These are phyloP conservation scores for Channa argus DNA, from an alignment of 2,113 vertebrate species.

Conservation along the genomic window DNA sequence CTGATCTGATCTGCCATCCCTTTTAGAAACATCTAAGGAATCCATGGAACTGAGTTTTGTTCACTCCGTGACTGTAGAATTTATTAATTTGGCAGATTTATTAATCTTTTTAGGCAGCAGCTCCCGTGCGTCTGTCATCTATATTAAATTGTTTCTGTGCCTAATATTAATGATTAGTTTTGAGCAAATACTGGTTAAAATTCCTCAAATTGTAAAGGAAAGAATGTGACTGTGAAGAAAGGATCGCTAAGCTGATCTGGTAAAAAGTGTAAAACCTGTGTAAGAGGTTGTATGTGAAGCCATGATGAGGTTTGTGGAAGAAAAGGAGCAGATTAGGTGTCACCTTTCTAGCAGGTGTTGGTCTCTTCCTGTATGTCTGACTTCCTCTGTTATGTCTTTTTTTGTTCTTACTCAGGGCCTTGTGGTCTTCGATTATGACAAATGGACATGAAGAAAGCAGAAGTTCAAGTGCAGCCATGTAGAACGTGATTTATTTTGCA, in stretches of 20 bases:
- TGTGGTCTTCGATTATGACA: conserved; percentile 14
- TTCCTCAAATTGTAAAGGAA: neutral
- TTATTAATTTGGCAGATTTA: conserved; percentile 4
- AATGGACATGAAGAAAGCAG: conserved; percentile 40
- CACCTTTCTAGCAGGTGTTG: conserved; percentile 47
- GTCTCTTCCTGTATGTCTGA: conserved; percentile 1
- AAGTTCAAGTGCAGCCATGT: neutral
- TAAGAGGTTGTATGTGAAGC: conserved; percentile 18
- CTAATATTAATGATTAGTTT: conserved; percentile 21
- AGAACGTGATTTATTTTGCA: conserved; percentile 4
- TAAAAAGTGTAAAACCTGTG: conserved; percentile 24
- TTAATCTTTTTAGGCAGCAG: neutral
- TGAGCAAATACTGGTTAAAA: neutral
- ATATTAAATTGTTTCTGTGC: neutral
- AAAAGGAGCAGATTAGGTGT: conserved; percentile 43
- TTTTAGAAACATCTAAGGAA: conserved; percentile 26
- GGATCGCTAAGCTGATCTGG: neutral
- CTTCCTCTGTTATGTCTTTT: conserved; percentile 8
- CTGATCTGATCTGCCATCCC: conserved; percentile 20
- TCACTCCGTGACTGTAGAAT: conserved; percentile 22
- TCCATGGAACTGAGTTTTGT: conserved; percentile 22
- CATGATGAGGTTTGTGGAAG: conserved; percentile 23
- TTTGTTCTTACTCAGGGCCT: conserved; percentile 16
- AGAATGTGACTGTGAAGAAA: neutral
- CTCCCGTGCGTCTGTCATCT: neutral